phyloP scores from a whole-genome alignment of 2,797 vertebrate species.

The Cyclopterus lumpus region DNA sequence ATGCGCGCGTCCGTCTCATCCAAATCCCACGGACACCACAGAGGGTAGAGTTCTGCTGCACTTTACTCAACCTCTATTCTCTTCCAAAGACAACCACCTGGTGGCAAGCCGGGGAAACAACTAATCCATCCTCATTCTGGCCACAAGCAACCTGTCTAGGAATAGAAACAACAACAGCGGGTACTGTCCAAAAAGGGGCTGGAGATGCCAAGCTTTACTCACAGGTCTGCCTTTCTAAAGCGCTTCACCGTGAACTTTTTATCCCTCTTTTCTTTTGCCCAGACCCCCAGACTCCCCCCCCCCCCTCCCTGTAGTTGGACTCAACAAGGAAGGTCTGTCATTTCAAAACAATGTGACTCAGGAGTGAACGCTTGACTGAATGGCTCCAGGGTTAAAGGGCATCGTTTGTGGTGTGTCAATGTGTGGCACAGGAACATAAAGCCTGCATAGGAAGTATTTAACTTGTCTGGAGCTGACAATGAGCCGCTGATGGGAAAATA shows the following conservation, averaged over 20 bases:
- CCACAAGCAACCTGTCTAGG: conserved; percentile 59
- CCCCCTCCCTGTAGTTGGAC: conserved; percentile 17
- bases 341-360: conserved; percentile 78
- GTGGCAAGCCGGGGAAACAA: conserved; percentile 74
- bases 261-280: conserved; percentile 32
- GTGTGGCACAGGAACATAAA: conserved; percentile 73
- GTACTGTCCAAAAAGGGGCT: conserved; percentile 35
- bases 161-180: conserved; percentile 61
- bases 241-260: conserved; percentile 43
- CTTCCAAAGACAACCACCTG: conserved; percentile 83
- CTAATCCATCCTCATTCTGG: conserved; percentile 62
- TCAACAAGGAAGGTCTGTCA: conserved; percentile 66
- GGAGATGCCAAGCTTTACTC: conserved; percentile 23
- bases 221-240: conserved; percentile 32
- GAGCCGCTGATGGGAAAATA: conserved; percentile 24
- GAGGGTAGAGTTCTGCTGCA: conserved; percentile 44
- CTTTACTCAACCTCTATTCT: conserved; percentile 69
- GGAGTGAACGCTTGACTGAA: conserved; percentile 66
- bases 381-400: conserved; percentile 57
- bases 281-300: conserved; percentile 60
- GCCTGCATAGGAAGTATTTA: conserved; percentile 62
- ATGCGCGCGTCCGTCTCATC: not conserved
- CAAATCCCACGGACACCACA: conserved; percentile 23
- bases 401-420: conserved; percentile 58
- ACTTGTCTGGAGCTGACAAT: conserved; percentile 53